Conservation (phyloP, 2,888 invertebrate species). For the Nomada ferruginata region DNA sequence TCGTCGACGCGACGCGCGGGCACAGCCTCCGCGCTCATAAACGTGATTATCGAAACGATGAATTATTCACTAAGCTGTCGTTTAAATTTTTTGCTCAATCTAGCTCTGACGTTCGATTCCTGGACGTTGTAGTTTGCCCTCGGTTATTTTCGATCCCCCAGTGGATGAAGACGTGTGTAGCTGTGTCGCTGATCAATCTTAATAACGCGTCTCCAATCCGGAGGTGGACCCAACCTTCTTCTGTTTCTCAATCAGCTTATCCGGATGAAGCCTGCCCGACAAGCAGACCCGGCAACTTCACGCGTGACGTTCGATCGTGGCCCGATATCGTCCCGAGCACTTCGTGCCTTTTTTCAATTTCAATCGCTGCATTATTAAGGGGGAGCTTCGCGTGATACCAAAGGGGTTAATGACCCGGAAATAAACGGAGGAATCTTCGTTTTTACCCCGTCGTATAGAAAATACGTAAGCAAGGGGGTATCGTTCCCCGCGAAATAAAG, state of each 20-base stretch:
- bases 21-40: constrained; percentile 26
- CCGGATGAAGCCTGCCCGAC: constrained; percentile 51
- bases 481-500: constrained; percentile 15
- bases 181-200: constrained; percentile 34
- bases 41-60: constrained; percentile 45
- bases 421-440: not conserved
- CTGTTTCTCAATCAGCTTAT: constrained; percentile 65
- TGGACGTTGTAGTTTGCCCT: not conserved
- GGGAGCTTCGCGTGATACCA: constrained; percentile 15
- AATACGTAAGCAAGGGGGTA: not conserved
- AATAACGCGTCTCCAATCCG: constrained; percentile 38
- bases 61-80: constrained; percentile 57
- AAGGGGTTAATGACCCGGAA: constrained; percentile 16
- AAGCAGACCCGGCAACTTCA: constrained; percentile 28
- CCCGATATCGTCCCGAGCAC: not conserved
- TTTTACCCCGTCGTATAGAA: constrained; percentile 13
- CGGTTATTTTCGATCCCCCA: constrained; percentile 2
- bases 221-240: constrained; percentile 48
- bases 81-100: constrained; percentile 40
- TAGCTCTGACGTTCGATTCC: constrained; percentile 14
- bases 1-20: constrained; percentile 13
- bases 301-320: constrained; percentile 17
- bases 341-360: not conserved
- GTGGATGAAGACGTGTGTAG: not conserved
- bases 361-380: too few relatives aligned